Evolutionary conservation across 2,797 vertebrate genomes (phyloP).

Genomic region (Manis crassicaudata): DNA sequence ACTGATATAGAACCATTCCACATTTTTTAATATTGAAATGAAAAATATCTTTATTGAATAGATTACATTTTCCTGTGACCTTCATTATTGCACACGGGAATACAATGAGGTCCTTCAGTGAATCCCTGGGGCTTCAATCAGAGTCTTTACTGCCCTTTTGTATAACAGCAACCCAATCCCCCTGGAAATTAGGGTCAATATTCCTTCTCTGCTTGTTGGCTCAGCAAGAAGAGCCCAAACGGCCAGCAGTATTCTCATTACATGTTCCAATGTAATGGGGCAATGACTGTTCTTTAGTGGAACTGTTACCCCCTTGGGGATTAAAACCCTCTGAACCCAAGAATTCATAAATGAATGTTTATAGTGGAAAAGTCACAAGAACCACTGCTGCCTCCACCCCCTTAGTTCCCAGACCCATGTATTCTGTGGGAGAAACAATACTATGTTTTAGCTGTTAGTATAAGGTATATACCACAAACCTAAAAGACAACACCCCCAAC

Average conservation of each 20-base stretch:
- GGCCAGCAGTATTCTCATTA: not conserved
- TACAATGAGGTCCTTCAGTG: not conserved
- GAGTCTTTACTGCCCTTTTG: not conserved
- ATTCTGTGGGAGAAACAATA: not conserved
- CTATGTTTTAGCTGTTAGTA: not conserved
- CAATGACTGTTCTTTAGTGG: not conserved
- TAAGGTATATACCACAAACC: not conserved
- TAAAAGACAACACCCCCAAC: not conserved
- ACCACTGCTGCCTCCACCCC: not conserved
- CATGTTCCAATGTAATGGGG: not conserved
- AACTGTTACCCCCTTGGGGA: not conserved
- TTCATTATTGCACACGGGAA: not conserved
- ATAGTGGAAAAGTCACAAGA: conserved; percentile 6
- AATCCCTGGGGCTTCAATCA: not conserved
- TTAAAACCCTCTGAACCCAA: not conserved
- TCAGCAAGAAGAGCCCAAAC: not conserved
- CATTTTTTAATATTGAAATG: not conserved
- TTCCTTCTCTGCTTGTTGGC: not conserved
- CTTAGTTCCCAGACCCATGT: not conserved
- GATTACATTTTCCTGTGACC: not conserved
- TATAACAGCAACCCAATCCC: not conserved
- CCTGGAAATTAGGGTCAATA: not conserved
- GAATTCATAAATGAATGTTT: conserved; percentile 27
- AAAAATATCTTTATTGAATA: conserved; percentile 17
- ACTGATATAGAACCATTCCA: not conserved